Percentiles rank a stretch among this genome's conserved stretches.
phyloP scores from a whole-genome alignment of 2,888 invertebrate genomes.

The Cheilosia vernalis region DNA sequence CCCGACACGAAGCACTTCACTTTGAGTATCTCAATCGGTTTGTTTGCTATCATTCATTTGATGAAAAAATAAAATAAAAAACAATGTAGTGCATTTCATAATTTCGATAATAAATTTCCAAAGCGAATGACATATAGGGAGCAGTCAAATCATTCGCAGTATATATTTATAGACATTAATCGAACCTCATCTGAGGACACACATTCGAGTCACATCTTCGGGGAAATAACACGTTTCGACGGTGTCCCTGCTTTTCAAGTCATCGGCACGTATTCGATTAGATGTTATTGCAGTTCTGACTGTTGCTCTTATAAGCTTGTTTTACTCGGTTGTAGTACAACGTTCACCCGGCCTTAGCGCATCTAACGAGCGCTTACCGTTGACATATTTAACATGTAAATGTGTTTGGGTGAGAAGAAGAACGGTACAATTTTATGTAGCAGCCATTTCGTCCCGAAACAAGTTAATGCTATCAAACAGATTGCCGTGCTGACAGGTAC shows the following conservation, averaged over 20 bases:
- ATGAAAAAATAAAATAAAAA: conserved; percentile 48
- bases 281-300: conserved; percentile 30
- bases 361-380: conserved; percentile 16
- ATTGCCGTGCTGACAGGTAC: conserved; percentile 38
- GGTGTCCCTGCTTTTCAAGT: conserved; percentile 23
- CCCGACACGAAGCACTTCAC: conserved; percentile 12
- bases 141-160: conserved; percentile 43
- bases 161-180: conserved; percentile 58
- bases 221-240: conserved; percentile 46
- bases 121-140: conserved; percentile 32
- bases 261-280: conserved; percentile 70
- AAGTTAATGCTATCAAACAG: conserved; percentile 9
- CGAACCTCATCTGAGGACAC: not conserved
- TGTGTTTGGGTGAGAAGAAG: not conserved
- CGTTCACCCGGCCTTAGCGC: not conserved
- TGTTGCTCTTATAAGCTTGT: conserved; percentile 31
- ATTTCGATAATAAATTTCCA: conserved; percentile 40
- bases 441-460: not conserved
- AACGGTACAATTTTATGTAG: not conserved
- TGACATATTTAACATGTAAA: conserved; percentile 43
- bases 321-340: not conserved
- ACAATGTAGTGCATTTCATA: conserved; percentile 34
- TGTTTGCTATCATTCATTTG: conserved; percentile 32
- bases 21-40: conserved; percentile 44
- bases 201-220: conserved; percentile 61